A percentile compares a stretch with the other conserved stretches of the same genome.
phyloP scores from a whole-genome alignment of 2,797 vertebrate species.

The Argya squamiceps region DNA sequence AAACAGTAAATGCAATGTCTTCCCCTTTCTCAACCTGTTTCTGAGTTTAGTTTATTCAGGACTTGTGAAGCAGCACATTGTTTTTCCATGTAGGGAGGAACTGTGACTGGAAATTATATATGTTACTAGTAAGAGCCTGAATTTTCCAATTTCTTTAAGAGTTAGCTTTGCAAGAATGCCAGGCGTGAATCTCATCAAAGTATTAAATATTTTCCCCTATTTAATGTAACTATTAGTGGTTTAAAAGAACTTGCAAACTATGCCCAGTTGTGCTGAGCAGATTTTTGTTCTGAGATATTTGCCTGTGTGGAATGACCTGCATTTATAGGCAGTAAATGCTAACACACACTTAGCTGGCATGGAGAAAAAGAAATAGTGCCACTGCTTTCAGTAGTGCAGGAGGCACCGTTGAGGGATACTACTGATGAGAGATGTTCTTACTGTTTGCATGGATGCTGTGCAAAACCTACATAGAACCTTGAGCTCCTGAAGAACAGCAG shows the following conservation, averaged over 20 bases:
- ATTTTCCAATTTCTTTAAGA: background rate
- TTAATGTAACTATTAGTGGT: background rate
- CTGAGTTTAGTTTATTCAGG: background rate
- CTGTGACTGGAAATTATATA: background rate
- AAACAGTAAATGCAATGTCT: background rate
- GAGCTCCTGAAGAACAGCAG: background rate
- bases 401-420: accelerated
- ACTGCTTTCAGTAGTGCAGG: background rate
- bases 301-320: background rate
- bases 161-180: background rate
- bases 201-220: background rate
- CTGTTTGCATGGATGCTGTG: background rate
- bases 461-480: background rate
- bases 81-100: background rate
- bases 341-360: background rate
- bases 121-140: background rate
- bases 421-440: background rate
- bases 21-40: background rate
- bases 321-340: background rate
- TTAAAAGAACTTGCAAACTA: background rate
- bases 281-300: background rate
- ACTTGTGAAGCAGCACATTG: background rate
- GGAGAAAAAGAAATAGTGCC: background rate
- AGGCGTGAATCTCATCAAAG: background rate
- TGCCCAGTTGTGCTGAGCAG: background rate